phyloP scores from a whole-genome alignment of 2,888 invertebrate genomes.

The Laothoe populi region DNA sequence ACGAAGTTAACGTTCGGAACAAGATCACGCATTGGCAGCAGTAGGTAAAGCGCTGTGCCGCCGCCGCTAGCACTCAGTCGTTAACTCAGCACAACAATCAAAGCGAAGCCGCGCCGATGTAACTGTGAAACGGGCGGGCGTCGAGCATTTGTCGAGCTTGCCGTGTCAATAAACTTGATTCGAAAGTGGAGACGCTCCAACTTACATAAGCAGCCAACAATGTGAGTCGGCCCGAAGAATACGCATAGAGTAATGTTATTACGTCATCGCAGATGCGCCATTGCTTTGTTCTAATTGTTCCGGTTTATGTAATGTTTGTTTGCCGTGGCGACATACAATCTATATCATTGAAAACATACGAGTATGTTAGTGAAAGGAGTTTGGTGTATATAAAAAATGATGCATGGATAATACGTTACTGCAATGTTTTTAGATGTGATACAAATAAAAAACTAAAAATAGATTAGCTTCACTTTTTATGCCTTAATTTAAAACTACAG shows the following conservation, averaged over 20 bases:
- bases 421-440: too few relatives aligned
- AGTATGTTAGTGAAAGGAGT: slow-evolving; percentile 21
- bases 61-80: slow-evolving; percentile 33
- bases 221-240: slow-evolving; percentile 64
- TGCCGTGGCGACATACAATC: slow-evolving; percentile 18
- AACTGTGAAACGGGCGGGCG: slow-evolving; percentile 76
- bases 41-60: neutral
- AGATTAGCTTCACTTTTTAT: too few relatives aligned
- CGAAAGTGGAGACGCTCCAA: slow-evolving; percentile 83
- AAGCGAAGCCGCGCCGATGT: slow-evolving; percentile 72
- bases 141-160: slow-evolving; percentile 79
- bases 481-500: too few relatives aligned
- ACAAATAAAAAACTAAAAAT: too few relatives aligned
- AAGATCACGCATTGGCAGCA: slow-evolving; percentile 50
- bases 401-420: neutral
- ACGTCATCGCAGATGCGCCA: slow-evolving; percentile 40
- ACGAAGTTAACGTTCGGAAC: slow-evolving; percentile 53
- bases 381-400: neutral
- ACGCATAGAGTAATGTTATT: slow-evolving; percentile 49
- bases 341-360: slow-evolving; percentile 11
- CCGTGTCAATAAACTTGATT: slow-evolving; percentile 85
- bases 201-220: slow-evolving; percentile 83
- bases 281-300: slow-evolving; percentile 25
- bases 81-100: slow-evolving; percentile 57
- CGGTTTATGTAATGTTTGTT: slow-evolving; percentile 25